Conservation (phyloP, 1,140 invertebrate species). For the Neodiprion virginianus region DNA sequence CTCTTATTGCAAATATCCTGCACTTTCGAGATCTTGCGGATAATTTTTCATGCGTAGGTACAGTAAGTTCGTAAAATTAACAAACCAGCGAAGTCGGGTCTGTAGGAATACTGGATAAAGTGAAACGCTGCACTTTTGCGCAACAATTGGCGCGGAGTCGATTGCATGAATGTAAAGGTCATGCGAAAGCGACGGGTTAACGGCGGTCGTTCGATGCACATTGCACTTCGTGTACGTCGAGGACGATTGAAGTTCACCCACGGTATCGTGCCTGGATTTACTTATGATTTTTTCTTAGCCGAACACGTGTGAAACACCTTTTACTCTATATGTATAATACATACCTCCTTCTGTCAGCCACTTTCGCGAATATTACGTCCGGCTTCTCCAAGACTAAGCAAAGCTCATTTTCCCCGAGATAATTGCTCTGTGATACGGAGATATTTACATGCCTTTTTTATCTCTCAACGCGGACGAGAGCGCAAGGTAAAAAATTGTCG, state of each 20-base stretch:
- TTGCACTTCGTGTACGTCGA: no score
- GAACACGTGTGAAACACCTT: not conserved
- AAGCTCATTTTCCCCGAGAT: conserved; percentile 54
- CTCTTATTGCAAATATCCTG: no score
- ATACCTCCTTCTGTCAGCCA: not conserved
- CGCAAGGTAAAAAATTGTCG: no score
- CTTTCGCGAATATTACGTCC: conserved; percentile 8
- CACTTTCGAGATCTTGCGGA: no score
- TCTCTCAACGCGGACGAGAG: no score
- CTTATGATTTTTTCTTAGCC: no score
- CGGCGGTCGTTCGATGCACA: no score
- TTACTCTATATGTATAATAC: not conserved
- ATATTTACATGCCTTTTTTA: conserved; percentile 24
- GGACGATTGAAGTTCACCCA: no score
- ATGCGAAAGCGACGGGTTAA: not conserved
- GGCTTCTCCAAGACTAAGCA: conserved; percentile 33
- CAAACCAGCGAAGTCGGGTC: no score
- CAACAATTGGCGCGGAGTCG: not conserved
- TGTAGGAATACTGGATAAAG: not conserved
- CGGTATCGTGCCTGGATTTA: no score
- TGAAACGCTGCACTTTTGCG: not conserved
- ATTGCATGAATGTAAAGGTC: not conserved
- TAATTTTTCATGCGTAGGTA: no score
- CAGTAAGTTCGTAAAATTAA: no score
- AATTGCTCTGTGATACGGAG: conserved; percentile 52